A percentile compares a stretch with the other conserved stretches of the same genome.
These are phyloP conservation scores for Coenonympha arcania DNA, from an alignment of 2,888 invertebrate species.

Conservation along the genomic window DNA sequence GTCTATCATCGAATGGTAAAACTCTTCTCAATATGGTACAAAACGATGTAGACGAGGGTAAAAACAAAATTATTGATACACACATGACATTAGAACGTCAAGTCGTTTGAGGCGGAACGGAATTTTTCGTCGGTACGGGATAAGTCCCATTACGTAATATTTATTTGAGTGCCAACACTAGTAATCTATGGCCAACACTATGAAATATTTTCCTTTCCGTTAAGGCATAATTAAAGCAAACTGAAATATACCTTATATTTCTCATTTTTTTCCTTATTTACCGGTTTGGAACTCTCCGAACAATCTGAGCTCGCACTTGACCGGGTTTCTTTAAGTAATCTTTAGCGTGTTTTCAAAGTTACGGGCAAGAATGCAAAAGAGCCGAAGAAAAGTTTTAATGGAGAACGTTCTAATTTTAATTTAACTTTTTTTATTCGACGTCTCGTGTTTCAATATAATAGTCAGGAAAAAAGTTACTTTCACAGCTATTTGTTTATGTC, in stretches of 20 bases:
- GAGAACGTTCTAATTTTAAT: slow-evolving; percentile 12
- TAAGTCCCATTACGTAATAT: too few relatives aligned
- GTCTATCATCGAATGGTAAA: too few relatives aligned
- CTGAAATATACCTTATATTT: not conserved
- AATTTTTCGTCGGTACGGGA: too few relatives aligned
- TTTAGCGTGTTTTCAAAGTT: slow-evolving; percentile 17
- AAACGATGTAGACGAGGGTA: too few relatives aligned
- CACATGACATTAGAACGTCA: too few relatives aligned
- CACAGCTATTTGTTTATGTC: not conserved
- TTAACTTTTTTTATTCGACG: slow-evolving; percentile 8
- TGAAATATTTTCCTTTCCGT: too few relatives aligned
- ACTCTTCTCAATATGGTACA: too few relatives aligned
- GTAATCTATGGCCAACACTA: too few relatives aligned
- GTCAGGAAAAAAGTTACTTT: not conserved
- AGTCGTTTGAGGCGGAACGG: too few relatives aligned
- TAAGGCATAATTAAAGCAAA: not conserved
- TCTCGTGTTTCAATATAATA: slow-evolving; percentile 2
- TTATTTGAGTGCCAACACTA: too few relatives aligned
- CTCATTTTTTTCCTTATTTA: slow-evolving; percentile 1
- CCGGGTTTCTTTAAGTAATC: slow-evolving; percentile 22
- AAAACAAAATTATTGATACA: too few relatives aligned
- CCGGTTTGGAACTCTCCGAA: slow-evolving; percentile 1
- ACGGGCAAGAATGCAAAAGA: slow-evolving; percentile 2
- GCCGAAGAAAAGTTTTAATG: slow-evolving; percentile 12
- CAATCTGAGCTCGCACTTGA: slow-evolving; percentile 21